Conservation (phyloP, 1,140 invertebrate species). For the Lucilia cuprina region DNA sequence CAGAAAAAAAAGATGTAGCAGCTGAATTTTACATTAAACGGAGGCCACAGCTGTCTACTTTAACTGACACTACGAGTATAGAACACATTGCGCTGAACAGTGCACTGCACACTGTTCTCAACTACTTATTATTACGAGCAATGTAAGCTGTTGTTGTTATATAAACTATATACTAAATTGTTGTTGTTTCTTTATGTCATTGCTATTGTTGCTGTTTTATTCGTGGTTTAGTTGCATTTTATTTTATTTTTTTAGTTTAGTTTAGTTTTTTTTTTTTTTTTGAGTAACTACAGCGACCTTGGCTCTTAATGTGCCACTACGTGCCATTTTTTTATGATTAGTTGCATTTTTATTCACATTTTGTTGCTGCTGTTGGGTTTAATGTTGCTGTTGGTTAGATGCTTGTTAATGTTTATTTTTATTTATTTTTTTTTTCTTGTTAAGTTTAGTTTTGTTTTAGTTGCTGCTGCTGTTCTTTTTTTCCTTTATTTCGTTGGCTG, state of each 20-base stretch:
- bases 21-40: conserved; percentile 16
- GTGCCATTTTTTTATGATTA: conserved; percentile 31
- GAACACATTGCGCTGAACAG: neutral
- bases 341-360: neutral
- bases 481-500: neutral
- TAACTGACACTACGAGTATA: conserved; percentile 6
- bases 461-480: neutral
- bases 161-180: neutral
- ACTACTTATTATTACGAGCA: neutral
- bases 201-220: neutral
- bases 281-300: neutral
- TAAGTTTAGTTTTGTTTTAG: neutral
- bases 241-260: neutral
- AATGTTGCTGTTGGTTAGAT: neutral
- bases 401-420: neutral
- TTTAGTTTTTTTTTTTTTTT: neutral
- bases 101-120: neutral
- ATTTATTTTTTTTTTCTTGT: neutral
- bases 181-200: neutral
- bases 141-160: neutral
- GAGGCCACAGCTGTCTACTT: conserved; percentile 32
- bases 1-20: neutral
- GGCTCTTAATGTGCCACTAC: conserved; percentile 29
- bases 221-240: neutral
- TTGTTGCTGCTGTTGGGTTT: neutral